Percentiles rank a stretch among this genome's conserved stretches.
Conservation (phyloP, 2,113 vertebrate species). For the Eupsittula cactorum region DNA sequence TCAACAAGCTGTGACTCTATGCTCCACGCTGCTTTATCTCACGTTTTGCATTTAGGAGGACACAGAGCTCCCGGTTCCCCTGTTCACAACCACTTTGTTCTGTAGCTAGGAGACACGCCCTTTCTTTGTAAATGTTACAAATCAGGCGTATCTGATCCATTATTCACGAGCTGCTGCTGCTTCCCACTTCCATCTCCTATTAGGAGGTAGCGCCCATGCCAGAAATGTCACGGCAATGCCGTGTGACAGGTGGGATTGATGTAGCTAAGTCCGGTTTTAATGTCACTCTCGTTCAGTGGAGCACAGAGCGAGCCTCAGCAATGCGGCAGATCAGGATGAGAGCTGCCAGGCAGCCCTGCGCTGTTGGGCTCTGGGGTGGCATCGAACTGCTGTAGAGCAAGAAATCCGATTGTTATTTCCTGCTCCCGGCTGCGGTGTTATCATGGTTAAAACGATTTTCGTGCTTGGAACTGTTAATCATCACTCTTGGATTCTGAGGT, state of each 20-base stretch:
- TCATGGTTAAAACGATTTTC: not conserved
- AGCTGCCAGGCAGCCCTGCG: not conserved
- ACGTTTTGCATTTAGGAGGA: not conserved
- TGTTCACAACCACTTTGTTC: conserved; percentile 16
- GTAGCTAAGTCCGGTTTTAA: not conserved
- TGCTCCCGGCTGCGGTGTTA: not conserved
- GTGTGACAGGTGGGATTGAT: conserved; percentile 33
- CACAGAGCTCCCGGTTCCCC: not conserved
- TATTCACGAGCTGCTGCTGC: conserved; percentile 48
- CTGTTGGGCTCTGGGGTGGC: not conserved
- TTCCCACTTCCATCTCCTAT: conserved; percentile 30
- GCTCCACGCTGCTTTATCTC: not conserved
- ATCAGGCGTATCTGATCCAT: conserved; percentile 38
- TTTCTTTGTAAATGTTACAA: conserved; percentile 1
- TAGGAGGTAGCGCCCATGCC: not conserved
- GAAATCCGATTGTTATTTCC: not conserved
- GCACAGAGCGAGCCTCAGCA: not conserved
- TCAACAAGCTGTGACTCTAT: accelerated
- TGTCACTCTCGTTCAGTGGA: not conserved
- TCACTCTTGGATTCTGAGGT: not conserved
- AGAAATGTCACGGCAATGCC: conserved; percentile 20
- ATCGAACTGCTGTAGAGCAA: not conserved
- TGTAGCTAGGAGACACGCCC: conserved; percentile 15
- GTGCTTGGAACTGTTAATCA: not conserved
- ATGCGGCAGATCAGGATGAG: not conserved